Base-by-base conservation (phyloP, 2,888 invertebrate species). In the Chrysopilus asiliformis region DNA sequence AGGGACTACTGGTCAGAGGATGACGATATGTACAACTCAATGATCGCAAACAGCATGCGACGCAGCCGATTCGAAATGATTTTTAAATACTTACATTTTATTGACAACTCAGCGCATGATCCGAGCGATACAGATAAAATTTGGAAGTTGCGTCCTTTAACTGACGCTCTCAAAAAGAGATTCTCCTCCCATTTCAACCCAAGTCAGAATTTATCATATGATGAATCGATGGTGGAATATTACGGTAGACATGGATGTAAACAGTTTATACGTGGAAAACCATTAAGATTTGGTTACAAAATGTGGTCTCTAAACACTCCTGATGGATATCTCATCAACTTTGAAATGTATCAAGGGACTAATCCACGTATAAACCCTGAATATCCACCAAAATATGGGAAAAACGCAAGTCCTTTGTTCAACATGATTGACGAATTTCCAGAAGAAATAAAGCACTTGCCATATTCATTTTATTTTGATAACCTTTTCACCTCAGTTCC, bases 201-300 rank as follows among this genome's bases (percentile, higher is more conserved):
- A 3, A 16, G 16, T 10, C 29, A 29, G 14, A 29, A 49, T 34
- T 34, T 51, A 12, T 29, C 41, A 39, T 47, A 40, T 33, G 53
- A 56, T 45, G 52, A 56, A 41, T 42, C 43, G 19, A 53, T 56
- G 50, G 43, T 55, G 3, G 42, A 47, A 20, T 54, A 56, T 49
- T 58, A 50, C 48, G 54, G 53, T 28, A 41, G 47, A 40, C 50
- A 55, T 42, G 44, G 49, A 32, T 52, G 46, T 20, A 53, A 53
- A 30, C 51, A 53, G 34, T 56, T 49, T 36, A 45, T 56, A 9
- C 45, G 47, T 32, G 50, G 46, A 4, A 55, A 55, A 35, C 52
- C 52, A 15, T 39, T 52, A n/a, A 29, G 50, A 15, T 53, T 53
- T 43, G 51, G 51, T 4, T 52, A 47, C 34, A 54, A 53, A 45